A percentile compares a stretch with the other conserved stretches of the same genome.
Evolutionary conservation across 2,113 vertebrate species (phyloP).

Genomic region (Tichodroma muraria): DNA sequence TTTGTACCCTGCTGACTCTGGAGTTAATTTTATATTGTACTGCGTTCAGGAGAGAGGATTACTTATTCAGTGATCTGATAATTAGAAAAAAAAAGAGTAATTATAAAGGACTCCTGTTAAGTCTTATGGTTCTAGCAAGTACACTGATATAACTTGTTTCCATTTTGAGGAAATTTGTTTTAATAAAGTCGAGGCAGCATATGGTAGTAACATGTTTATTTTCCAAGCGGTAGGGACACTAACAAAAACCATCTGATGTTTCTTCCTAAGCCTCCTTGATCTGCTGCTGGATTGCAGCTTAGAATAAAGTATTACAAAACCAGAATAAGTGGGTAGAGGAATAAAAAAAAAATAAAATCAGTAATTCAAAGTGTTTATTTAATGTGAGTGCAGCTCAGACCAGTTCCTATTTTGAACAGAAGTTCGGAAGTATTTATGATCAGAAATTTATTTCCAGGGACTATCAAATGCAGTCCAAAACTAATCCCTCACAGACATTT

Average conservation of each 20-base stretch:
- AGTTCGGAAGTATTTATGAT: not conserved
- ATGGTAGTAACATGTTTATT: slow-evolving; percentile 19
- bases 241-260: slow-evolving; percentile 52
- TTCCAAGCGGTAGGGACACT: not conserved
- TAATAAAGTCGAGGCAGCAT: slow-evolving; percentile 9
- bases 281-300: slow-evolving; percentile 53
- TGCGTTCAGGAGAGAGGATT: not conserved
- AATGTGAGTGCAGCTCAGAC: not conserved
- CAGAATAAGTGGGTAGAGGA: not conserved
- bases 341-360: not conserved
- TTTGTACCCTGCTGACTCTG: not conserved
- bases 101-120: not conserved
- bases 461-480: not conserved
- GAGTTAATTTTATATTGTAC: not conserved
- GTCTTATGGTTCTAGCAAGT: not conserved
- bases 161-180: not conserved
- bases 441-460: not conserved
- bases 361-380: not conserved
- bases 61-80: not conserved
- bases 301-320: not conserved
- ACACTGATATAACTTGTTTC: not conserved
- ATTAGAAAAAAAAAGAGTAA: not conserved
- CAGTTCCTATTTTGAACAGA: not conserved
- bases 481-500: not conserved
- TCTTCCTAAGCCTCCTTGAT: slow-evolving; percentile 60